Conservation (phyloP, 2,797 vertebrate genomes). For the Dermochelys coriacea region DNA sequence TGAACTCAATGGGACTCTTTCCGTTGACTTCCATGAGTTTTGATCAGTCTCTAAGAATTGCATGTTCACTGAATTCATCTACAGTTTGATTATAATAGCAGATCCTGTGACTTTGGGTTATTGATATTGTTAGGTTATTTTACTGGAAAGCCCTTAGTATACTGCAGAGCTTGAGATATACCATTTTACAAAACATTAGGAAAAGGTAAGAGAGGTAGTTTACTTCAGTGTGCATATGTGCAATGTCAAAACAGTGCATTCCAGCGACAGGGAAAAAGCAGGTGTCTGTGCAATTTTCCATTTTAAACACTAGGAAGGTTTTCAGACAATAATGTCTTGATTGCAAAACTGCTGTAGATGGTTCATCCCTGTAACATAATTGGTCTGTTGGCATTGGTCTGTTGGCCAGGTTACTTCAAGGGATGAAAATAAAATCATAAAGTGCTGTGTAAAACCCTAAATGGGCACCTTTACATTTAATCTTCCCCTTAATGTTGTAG, state of each 20-base stretch:
- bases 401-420: conserved; percentile 52
- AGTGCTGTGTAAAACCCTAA: conserved; percentile 74
- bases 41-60: not conserved
- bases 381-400: conserved; percentile 78
- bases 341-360: conserved; percentile 45
- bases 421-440: conserved; percentile 79
- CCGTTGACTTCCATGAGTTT: not conserved
- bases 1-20: not conserved
- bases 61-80: not conserved
- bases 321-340: conserved; percentile 54
- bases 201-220: not conserved
- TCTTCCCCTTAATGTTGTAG: conserved; percentile 74
- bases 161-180: not conserved
- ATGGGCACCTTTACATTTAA: conserved; percentile 79
- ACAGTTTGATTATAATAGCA: not conserved
- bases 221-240: not conserved
- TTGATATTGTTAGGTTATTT: not conserved
- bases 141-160: not conserved
- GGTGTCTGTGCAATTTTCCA: conserved; percentile 35
- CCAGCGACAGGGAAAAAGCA: not conserved
- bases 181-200: not conserved
- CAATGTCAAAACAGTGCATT: not conserved
- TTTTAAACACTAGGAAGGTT: conserved; percentile 46
- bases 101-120: not conserved
- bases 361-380: conserved; percentile 61